Evolutionary conservation across 2,797 vertebrate species (phyloP).

Genomic region (Zalophus californianus): DNA sequence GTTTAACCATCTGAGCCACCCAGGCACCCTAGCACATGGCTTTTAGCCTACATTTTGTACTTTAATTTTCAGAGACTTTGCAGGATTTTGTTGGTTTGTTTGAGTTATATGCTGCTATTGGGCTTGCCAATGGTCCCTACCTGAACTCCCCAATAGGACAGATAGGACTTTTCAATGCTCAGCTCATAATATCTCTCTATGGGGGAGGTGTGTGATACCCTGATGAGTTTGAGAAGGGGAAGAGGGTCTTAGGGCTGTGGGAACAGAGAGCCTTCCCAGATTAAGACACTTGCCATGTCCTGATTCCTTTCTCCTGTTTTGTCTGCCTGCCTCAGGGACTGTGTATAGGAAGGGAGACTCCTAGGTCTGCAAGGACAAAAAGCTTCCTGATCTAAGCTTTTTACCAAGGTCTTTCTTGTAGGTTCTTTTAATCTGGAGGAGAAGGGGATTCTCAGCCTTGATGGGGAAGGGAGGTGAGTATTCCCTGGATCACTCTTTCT

Average conservation of each 20-base stretch:
- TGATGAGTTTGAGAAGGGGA: not conserved
- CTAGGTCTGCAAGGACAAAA: too few species aligned
- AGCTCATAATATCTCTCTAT: too few species aligned
- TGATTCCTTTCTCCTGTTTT: not conserved
- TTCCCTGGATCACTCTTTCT: not conserved
- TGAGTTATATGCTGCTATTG: not conserved
- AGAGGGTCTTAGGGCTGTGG: not conserved
- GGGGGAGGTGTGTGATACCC: not conserved
- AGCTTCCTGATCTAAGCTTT: not conserved
- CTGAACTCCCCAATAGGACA: too few species aligned
- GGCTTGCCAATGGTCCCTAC: not conserved
- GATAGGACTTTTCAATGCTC: not conserved
- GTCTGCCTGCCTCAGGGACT: not conserved
- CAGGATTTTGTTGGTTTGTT: not conserved
- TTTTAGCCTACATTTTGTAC: not conserved
- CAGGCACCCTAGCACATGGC: not conserved
- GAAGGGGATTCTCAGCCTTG: not conserved
- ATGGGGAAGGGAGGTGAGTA: not conserved
- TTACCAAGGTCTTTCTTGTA: not conserved
- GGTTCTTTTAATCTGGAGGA: not conserved
- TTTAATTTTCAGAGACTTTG: not conserved
- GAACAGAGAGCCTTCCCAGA: not conserved
- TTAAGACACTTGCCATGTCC: not conserved
- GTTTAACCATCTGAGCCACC: too few species aligned
- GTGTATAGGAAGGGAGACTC: not conserved